These are phyloP conservation scores for Malacosoma neustria DNA, from an alignment of 2,888 invertebrate species.

Conservation along the genomic window DNA sequence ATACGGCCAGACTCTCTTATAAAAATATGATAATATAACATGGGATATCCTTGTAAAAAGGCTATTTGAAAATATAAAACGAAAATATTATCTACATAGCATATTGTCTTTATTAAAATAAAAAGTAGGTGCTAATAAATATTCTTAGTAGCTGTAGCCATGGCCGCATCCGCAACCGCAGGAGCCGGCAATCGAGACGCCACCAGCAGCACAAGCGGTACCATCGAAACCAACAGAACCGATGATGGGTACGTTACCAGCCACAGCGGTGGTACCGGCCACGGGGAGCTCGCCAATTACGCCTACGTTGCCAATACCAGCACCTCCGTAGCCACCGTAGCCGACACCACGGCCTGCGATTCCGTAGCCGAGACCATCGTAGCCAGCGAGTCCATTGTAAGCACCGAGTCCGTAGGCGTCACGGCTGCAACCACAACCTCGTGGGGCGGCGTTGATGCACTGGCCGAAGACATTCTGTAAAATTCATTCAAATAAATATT, in stretches of 20 bases:
- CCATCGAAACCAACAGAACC: not conserved
- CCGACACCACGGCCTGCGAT: not conserved
- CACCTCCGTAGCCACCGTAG: slow-evolving; percentile 5
- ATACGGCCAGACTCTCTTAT: no score
- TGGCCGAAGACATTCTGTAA: not conserved
- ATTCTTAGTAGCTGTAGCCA: not conserved
- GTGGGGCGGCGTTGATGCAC: not conserved
- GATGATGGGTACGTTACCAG: not conserved
- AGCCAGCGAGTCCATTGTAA: slow-evolving; percentile 3
- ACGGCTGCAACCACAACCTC: slow-evolving; percentile 5
- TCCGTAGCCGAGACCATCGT: slow-evolving; percentile 4
- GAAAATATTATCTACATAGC: slow-evolving; percentile 1
- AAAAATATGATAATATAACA: no score
- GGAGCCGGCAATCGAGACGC: not conserved
- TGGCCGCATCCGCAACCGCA: not conserved
- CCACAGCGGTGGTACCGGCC: not conserved
- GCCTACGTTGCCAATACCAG: not conserved
- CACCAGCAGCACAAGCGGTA: not conserved
- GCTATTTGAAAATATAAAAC: no score
- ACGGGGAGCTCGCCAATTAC: not conserved
- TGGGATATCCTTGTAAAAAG: no score
- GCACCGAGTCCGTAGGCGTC: slow-evolving; percentile 3
- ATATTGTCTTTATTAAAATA: not conserved
- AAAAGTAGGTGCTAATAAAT: not conserved
- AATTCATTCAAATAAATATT: no score